phyloP scores from a whole-genome alignment of 2,888 invertebrate genomes.

The Acronicta psi region DNA sequence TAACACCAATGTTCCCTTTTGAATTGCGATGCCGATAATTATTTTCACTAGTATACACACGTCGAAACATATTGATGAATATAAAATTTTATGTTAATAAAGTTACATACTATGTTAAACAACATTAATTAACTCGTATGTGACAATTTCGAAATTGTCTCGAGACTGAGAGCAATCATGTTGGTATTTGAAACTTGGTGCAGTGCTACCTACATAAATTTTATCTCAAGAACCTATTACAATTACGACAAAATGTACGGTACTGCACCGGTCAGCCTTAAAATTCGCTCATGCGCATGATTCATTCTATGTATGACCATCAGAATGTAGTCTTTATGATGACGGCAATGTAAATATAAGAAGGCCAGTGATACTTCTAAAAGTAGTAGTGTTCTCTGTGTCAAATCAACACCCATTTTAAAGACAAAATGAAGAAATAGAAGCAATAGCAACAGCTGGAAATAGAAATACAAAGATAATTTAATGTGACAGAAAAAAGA shows the following conservation, averaged over 20 bases:
- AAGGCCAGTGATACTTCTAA: constrained; percentile 1
- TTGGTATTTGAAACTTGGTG: not conserved
- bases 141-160: constrained; percentile 5
- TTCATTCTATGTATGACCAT: constrained; percentile 22
- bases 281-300: constrained; percentile 20
- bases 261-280: constrained; percentile 8
- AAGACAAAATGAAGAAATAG: too few relatives aligned
- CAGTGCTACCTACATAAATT: not conserved
- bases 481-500: too few relatives aligned
- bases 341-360: constrained; percentile 11
- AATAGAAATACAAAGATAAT: too few relatives aligned
- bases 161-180: not conserved
- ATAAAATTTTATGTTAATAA: constrained; percentile 14
- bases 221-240: not conserved
- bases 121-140: constrained; percentile 6
- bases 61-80: constrained; percentile 17
- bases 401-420: not conserved
- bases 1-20: constrained; percentile 17
- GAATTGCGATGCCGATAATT: constrained; percentile 27
- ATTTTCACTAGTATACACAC: constrained; percentile 16
- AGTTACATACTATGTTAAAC: not conserved
- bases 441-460: too few relatives aligned
- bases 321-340: constrained; percentile 19
- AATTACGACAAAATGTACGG: not conserved
- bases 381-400: not conserved